These are phyloP conservation scores for Megalops atlanticus DNA, from an alignment of 2,113 vertebrate genomes.

Conservation along the genomic window DNA sequence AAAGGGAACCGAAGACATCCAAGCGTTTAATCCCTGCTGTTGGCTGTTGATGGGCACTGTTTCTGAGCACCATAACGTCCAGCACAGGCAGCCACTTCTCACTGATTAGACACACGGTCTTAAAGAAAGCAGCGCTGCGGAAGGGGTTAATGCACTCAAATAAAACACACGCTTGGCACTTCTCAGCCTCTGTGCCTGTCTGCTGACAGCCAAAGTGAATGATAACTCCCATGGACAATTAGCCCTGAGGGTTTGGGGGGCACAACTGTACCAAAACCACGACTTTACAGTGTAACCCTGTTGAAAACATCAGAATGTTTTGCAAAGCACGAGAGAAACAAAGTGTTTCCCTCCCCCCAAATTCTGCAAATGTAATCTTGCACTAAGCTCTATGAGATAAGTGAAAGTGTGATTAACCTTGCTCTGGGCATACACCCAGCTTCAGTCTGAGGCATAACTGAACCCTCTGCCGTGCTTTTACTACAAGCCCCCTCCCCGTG, in stretches of 20 bases:
- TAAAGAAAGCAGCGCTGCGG: background rate
- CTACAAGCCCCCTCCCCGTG: background rate
- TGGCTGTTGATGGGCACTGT: background rate
- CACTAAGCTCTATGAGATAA: conserved; percentile 30
- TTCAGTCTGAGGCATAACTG: conserved; percentile 11
- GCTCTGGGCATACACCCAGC: conserved; percentile 39
- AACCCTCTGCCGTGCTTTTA: background rate
- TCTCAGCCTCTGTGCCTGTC: background rate
- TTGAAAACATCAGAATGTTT: background rate
- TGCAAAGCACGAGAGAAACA: background rate
- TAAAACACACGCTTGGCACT: background rate
- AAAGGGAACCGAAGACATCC: background rate
- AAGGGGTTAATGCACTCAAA: background rate
- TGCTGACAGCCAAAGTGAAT: background rate
- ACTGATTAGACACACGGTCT: background rate
- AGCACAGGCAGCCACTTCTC: background rate
- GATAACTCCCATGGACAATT: background rate
- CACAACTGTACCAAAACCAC: background rate
- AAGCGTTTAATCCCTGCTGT: background rate
- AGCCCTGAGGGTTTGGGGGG: background rate
- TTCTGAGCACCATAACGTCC: background rate
- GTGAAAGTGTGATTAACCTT: conserved; percentile 45
- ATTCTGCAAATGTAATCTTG: conserved; percentile 28
- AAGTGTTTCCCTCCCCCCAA: background rate
- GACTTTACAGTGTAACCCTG: background rate